These are phyloP conservation scores for Chloropsis cyanopogon DNA, from an alignment of 2,113 vertebrate species.

Conservation along the genomic window DNA sequence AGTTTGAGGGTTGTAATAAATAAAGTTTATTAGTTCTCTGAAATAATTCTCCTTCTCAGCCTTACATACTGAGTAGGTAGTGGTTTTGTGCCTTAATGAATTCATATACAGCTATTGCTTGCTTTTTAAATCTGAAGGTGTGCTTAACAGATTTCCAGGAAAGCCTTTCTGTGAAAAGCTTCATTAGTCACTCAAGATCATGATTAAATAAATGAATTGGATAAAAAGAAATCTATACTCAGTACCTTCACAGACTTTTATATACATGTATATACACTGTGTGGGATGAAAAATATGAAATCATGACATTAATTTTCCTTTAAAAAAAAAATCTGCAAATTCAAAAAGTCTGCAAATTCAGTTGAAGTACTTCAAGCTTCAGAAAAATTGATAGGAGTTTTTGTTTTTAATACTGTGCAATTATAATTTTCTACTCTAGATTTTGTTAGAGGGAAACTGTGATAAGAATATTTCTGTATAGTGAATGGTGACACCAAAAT, in stretches of 20 bases:
- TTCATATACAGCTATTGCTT: background rate
- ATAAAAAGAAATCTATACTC: background rate
- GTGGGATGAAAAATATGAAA: background rate
- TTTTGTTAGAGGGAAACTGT: background rate
- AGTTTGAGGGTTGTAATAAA: background rate
- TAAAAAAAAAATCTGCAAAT: background rate
- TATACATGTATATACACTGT: fast-evolving
- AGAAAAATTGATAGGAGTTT: background rate
- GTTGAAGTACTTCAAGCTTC: background rate
- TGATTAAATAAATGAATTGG: background rate
- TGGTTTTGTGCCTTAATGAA: background rate
- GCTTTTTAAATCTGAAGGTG: background rate
- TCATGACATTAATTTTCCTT: background rate
- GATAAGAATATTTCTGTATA: background rate
- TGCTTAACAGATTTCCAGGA: background rate
- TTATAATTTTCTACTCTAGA: background rate
- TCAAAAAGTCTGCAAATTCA: background rate
- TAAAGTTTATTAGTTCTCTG: background rate
- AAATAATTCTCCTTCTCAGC: background rate
- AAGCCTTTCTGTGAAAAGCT: background rate
- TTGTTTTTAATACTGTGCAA: background rate
- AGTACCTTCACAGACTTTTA: background rate
- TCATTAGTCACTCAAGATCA: background rate
- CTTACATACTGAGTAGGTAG: background rate
- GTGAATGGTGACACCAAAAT: background rate